phyloP scores from a whole-genome alignment of 2,888 invertebrate genomes.

The Caenorhabditis sp. region DNA sequence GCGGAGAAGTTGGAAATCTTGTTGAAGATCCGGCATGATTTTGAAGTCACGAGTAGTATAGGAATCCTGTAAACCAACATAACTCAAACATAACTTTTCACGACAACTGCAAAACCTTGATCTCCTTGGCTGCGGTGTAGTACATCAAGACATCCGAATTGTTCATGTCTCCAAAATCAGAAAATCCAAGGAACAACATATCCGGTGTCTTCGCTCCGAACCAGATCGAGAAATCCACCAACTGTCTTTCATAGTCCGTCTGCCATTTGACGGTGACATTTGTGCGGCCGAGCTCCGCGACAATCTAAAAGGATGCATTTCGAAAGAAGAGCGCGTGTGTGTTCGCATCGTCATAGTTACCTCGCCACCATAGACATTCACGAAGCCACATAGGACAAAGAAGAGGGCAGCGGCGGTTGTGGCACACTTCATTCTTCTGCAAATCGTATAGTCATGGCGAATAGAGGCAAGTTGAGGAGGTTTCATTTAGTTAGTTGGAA shows the following conservation, averaged over 20 bases:
- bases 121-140: slow-evolving; percentile 1
- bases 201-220: slow-evolving; percentile 52
- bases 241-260: slow-evolving; percentile 64
- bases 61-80: slow-evolving; percentile 68
- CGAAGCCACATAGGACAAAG: slow-evolving; percentile 15
- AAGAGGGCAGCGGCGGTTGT: slow-evolving; percentile 11
- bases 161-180: slow-evolving; percentile 79
- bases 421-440: slow-evolving; percentile 30
- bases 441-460: slow-evolving; percentile 46
- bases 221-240: slow-evolving; percentile 61
- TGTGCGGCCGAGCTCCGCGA: slow-evolving; percentile 43
- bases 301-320: slow-evolving; percentile 34
- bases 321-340: neutral
- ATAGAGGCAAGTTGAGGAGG: slow-evolving; percentile 48
- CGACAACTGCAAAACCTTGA: slow-evolving; percentile 2
- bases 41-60: slow-evolving; percentile 70
- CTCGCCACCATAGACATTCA: slow-evolving; percentile 52
- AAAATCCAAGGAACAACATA: slow-evolving; percentile 79
- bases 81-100: neutral
- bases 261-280: slow-evolving; percentile 65
- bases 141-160: slow-evolving; percentile 77
- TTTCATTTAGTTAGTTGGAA: too few relatives aligned
- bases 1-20: slow-evolving; percentile 75
- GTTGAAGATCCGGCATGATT: slow-evolving; percentile 74
- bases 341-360: slow-evolving; percentile 47